Base-by-base conservation (phyloP, 2,797 vertebrate genomes). In the Ciconia nigra region DNA sequence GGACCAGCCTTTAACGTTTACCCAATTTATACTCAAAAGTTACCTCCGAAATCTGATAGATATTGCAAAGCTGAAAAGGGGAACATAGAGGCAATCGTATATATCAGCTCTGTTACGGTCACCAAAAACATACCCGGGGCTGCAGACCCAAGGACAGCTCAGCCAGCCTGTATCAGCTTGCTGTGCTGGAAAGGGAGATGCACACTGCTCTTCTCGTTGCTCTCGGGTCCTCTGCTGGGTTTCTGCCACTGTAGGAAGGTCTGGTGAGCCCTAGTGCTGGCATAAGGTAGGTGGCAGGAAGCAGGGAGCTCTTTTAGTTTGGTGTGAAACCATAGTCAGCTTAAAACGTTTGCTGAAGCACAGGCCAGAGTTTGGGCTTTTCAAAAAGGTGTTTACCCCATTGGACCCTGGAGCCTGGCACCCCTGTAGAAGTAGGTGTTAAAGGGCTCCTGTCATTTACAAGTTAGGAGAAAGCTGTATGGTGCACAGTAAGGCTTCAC, bases 31-130 rank as follows among this genome's bases (percentile, higher is more conserved):
- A 35, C 11, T 44, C 25, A 46, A 31, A 93, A 67, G 13, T 16
- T 42, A 33, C 15, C 46, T 59, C 74, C 10, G 6, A 87, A 72
- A 85, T 61, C 62, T 26, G 31, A 69, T 0, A 0, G 37, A 29
- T n/a, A 12, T 6, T 31, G 44, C 26, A 76, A 52, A 82, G 44
- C 7, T 52, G 49, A 17, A 24, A 59, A 31, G 15, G n/a, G 37
- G 31, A 87, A 44, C 49, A 25, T 0, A 12, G 35, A 63, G 18
- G 25, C 18, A 71, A 54, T 8, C 51, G 9, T 9, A 3, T 3
- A 1, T 1, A 33, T 10, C 37, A 57, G n/a, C 20, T 49, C 25
- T 3, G 0, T 41, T 16, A 49, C 0, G 4, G 58, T 13, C 28
- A 52, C 29, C 42, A 63, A 42, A 54, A 35, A 2, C 41, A 2